These are phyloP conservation scores for Elephantulus edwardii DNA, from an alignment of 2,113 vertebrate genomes.

Conservation along the genomic window DNA sequence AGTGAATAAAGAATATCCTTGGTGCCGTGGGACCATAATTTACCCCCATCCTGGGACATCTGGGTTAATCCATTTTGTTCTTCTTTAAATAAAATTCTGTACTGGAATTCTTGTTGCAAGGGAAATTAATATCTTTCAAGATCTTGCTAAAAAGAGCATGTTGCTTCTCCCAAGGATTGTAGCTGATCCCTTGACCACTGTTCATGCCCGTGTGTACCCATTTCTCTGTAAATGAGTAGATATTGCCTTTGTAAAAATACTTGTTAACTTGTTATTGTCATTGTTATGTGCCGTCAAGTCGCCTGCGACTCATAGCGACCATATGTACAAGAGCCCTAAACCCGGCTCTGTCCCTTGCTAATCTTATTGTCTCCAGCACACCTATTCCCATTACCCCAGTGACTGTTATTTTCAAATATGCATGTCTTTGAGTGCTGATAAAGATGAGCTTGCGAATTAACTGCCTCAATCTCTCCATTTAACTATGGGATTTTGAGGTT, in stretches of 20 bases:
- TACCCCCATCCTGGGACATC: background rate
- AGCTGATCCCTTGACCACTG: background rate
- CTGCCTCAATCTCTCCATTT: background rate
- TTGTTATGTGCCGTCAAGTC: background rate
- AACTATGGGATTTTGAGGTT: slow-evolving; percentile 9
- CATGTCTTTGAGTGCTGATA: background rate
- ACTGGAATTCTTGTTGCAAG: background rate
- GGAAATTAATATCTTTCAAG: background rate
- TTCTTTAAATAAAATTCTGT: slow-evolving; percentile 12
- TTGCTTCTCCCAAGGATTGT: background rate
- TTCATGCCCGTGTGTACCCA: background rate
- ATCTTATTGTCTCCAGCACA: too few species aligned
- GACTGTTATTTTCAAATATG: background rate
- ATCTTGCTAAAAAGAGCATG: background rate
- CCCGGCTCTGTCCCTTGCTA: too few species aligned
- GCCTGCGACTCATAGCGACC: too few species aligned
- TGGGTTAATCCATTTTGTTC: background rate
- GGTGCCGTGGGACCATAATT: background rate
- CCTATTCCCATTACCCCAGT: too few species aligned
- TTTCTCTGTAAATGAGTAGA: background rate
- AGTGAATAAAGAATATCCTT: background rate
- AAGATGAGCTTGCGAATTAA: background rate
- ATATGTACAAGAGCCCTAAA: too few species aligned
- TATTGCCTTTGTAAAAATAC: background rate
- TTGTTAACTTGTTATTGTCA: too few species aligned